Conservation (phyloP, 2,113 vertebrate genomes). For the Azemiops feae region DNA sequence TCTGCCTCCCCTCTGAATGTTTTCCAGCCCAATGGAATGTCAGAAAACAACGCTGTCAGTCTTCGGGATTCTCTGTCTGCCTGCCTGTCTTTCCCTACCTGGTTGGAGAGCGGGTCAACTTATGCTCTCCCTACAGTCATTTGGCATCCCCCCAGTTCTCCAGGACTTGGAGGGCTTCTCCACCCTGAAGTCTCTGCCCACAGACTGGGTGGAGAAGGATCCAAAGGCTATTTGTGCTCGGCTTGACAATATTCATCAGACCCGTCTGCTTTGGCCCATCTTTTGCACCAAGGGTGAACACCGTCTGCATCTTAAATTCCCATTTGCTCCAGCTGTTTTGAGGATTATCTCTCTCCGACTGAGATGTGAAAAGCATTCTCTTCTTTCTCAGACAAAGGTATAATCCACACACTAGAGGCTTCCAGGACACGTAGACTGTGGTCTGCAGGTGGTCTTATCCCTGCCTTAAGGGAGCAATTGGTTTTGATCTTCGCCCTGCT, state of each 20-base stretch:
- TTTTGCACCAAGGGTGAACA: not conserved
- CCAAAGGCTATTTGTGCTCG: not conserved
- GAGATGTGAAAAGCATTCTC: not conserved
- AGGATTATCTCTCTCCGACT: not conserved
- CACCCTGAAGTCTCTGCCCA: not conserved
- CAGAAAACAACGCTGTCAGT: not conserved
- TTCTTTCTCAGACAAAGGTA: not conserved
- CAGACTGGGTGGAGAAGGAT: not conserved
- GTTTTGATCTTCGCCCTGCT: too few relatives aligned
- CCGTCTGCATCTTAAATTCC: not conserved
- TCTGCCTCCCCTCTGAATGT: not conserved
- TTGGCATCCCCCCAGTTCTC: not conserved
- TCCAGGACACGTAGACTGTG: not conserved
- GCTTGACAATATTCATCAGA: not conserved
- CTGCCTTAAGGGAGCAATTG: not conserved
- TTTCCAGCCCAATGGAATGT: not conserved
- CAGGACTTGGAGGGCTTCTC: not conserved
- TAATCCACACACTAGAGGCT: not conserved
- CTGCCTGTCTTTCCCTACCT: not conserved
- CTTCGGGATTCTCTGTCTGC: not conserved
- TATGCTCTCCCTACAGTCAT: not conserved
- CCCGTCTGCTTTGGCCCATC: not conserved
- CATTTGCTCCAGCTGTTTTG: not conserved
- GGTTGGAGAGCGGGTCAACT: not conserved
- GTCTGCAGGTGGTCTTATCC: not conserved